Base-by-base conservation (phyloP, 2,113 vertebrate genomes). In the Procavia capensis region DNA sequence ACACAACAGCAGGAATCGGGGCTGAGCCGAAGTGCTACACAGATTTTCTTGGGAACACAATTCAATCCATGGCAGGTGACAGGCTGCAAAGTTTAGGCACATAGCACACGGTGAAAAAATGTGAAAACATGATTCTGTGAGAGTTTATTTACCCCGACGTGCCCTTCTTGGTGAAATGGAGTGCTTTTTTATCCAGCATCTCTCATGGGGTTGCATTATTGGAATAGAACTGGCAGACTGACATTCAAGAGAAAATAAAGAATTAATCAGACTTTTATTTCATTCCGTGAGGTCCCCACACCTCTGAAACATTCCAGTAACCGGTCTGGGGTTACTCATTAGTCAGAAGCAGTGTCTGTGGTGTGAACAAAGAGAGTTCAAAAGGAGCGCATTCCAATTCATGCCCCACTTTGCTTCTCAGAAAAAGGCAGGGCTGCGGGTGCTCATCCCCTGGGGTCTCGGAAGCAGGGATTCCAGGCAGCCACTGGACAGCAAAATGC, bases 131-230 rank as follows among this genome's bases (percentile, higher is more conserved):
- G 91, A 20, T 93, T 95, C 94, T 94, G 79, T 85, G 96, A 1
- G 4, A 4, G 36, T 31, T 97, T 90, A 39, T 2, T 0, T 85
- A 96, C 96, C 64, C 92, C 70, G 0, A 64, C 84, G 50, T 80
- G 59, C 64, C 16, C 80, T 81, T 14, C 0, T 1, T 93, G 29
- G 50, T 61, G 94, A 95, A 95, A 95, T 31, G 45, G 54, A 5
- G 68, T 76, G 76, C 43, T 84, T 41, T 61, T 29, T 66, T 41
- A n/a, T 41, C 3, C 27, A 34, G 75, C 54, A n/a, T 14, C 74
- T 93, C 94, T 88, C 79, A 86, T 41, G 54, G 19, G 91, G 97
- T 97, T 98, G 97, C 98, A 97, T 97, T 97, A 97, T 97, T 81
- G 96, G 94, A 97, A 94, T 97, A 96, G 98, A 97, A 97, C 96